These are phyloP conservation scores for Argyresthia albistria DNA, from an alignment of 2,888 invertebrate species.

Conservation along the genomic window DNA sequence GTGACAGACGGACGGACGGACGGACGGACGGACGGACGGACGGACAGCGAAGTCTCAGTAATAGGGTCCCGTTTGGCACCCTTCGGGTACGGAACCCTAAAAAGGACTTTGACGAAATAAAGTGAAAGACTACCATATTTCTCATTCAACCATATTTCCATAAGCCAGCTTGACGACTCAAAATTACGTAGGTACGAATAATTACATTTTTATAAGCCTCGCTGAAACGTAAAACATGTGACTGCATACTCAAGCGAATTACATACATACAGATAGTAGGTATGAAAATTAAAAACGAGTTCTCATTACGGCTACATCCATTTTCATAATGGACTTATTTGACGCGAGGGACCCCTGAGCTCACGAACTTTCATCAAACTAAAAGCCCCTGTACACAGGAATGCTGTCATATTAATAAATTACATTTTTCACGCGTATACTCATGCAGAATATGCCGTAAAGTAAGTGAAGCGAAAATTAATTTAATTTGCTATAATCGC, in stretches of 20 bases:
- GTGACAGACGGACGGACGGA: too few species aligned
- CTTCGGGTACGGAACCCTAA: too few species aligned
- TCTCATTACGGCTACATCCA: constrained; percentile 60
- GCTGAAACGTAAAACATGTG: background rate
- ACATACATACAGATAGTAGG: constrained; percentile 33
- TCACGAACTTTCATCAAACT: constrained; percentile 63
- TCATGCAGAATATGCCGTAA: background rate
- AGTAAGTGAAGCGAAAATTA: constrained; percentile 15
- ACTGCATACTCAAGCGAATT: background rate
- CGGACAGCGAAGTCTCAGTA: too few species aligned
- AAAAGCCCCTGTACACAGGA: constrained; percentile 59
- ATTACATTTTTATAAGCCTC: background rate
- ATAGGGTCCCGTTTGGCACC: too few species aligned
- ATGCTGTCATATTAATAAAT: constrained; percentile 62
- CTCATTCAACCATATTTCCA: too few species aligned
- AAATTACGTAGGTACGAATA: too few species aligned
- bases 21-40: too few species aligned
- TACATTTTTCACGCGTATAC: constrained; percentile 27
- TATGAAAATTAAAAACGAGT: constrained; percentile 64
- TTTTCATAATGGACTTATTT: constrained; percentile 67
- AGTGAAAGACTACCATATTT: too few species aligned
- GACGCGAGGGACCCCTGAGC: constrained; percentile 55
- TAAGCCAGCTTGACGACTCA: too few species aligned
- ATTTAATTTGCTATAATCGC: background rate
- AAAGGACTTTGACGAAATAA: constrained; percentile 37